Evolutionary conservation across 2,797 vertebrate species (phyloP).

Genomic region (Anguilla megastoma): DNA sequence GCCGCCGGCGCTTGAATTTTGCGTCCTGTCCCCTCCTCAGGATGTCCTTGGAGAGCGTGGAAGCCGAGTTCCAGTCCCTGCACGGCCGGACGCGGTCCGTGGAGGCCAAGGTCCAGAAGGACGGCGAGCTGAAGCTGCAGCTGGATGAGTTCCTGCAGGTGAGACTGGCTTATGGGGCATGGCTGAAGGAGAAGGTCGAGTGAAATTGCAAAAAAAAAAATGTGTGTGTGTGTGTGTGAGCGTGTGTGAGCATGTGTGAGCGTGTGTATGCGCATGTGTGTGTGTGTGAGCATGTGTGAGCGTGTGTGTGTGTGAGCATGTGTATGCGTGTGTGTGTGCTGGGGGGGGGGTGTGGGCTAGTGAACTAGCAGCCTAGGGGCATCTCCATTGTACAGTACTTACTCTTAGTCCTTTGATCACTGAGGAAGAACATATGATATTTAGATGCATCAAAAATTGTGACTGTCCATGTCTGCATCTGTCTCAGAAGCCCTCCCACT

Average conservation of each 20-base stretch:
- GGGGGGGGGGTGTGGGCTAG: too few relatives aligned
- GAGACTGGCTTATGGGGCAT: constrained; percentile 29
- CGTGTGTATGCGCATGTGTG: constrained; percentile 30
- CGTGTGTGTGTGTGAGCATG: constrained; percentile 25
- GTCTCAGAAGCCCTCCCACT: too few relatives aligned
- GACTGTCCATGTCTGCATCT: too few relatives aligned
- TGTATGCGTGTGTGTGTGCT: too few relatives aligned
- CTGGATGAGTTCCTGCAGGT: constrained; percentile 87
- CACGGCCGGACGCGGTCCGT: constrained; percentile 72
- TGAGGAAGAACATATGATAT: too few relatives aligned
- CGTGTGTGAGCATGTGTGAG: constrained; percentile 17
- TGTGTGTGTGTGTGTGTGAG: not conserved
- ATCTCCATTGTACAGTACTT: too few relatives aligned
- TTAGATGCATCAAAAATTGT: too few relatives aligned
- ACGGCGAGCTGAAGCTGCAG: constrained; percentile 80
- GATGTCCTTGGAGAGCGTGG: constrained; percentile 81
- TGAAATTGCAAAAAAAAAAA: not conserved
- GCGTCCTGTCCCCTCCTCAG: constrained; percentile 58
- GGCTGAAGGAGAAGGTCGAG: not conserved
- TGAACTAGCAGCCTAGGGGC: too few relatives aligned
- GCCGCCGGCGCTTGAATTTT: not conserved
- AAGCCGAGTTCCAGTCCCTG: constrained; percentile 76
- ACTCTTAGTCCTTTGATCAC: too few relatives aligned
- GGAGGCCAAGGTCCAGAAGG: constrained; percentile 74
- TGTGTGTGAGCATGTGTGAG: constrained; percentile 21